These are phyloP conservation scores for Cataglyphis altisquamis DNA, from an alignment of 2,888 invertebrate species.

Conservation along the genomic window DNA sequence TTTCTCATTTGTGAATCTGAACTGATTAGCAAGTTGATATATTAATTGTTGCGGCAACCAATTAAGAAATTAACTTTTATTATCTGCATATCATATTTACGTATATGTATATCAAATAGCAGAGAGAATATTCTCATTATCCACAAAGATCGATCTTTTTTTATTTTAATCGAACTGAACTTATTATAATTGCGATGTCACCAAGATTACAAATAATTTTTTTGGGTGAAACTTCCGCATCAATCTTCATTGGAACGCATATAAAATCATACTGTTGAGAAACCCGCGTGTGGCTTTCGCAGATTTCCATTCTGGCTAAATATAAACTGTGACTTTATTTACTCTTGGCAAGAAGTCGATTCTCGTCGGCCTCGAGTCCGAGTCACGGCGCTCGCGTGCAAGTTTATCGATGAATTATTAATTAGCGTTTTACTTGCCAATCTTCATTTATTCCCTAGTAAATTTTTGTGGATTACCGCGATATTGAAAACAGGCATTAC, in stretches of 20 bases:
- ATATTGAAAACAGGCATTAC: not conserved
- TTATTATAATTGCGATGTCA: not conserved
- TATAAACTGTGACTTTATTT: slow-evolving; percentile 72
- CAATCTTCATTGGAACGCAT: slow-evolving; percentile 29
- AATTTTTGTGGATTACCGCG: not conserved
- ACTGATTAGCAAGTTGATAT: not conserved
- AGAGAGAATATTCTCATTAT: not conserved
- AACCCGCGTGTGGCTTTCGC: slow-evolving; percentile 46
- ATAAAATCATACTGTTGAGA: slow-evolving; percentile 50
- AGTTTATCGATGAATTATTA: slow-evolving; percentile 55
- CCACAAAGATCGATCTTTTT: not conserved
- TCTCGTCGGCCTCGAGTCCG: slow-evolving; percentile 50
- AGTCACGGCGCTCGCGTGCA: slow-evolving; percentile 26
- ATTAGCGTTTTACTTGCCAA: slow-evolving; percentile 15
- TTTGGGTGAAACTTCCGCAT: not conserved
- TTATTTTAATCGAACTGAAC: not conserved
- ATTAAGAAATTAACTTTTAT: not conserved
- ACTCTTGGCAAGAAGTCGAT: slow-evolving; percentile 70
- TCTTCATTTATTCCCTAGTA: not conserved
- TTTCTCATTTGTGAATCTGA: not conserved
- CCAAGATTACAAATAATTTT: slow-evolving; percentile 4
- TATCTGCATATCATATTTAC: not conserved
- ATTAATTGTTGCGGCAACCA: not conserved
- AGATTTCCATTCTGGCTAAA: slow-evolving; percentile 69
- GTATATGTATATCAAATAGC: not conserved